Evolutionary conservation across 2,888 invertebrate genomes (phyloP).

Genomic region (Diarsia brunnea): DNA sequence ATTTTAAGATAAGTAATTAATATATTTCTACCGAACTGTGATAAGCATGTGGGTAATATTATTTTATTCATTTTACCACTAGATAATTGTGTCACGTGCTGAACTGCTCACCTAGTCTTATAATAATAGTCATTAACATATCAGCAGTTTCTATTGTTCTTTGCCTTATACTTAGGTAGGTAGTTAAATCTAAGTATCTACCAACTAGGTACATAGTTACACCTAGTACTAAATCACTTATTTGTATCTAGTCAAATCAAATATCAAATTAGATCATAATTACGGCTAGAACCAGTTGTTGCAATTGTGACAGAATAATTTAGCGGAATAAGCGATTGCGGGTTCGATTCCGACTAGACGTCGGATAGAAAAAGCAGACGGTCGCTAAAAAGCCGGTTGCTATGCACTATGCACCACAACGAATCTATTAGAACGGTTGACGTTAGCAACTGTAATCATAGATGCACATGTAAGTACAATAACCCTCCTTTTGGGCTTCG

Average conservation of each 20-base stretch:
- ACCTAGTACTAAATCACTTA: neutral
- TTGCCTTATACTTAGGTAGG: neutral
- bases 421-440: constrained; percentile 5
- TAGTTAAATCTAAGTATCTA: neutral
- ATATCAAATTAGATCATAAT: neutral
- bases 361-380: neutral
- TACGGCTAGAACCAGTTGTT: neutral
- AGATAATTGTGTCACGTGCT: neutral
- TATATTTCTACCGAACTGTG: neutral
- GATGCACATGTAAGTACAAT: neutral
- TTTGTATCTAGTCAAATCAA: neutral
- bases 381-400: neutral
- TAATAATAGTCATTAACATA: neutral
- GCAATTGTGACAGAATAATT: neutral
- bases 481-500: too few species aligned
- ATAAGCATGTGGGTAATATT: neutral
- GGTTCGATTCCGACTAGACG: constrained; percentile 1
- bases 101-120: neutral
- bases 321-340: neutral
- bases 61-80: neutral
- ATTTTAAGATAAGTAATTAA: constrained; percentile 24
- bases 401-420: constrained; percentile 7
- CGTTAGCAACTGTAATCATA: constrained; percentile 1
- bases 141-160: neutral
- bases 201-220: neutral